Conservation (phyloP, 2,888 invertebrate species). For the Folsomia manolachei region DNA sequence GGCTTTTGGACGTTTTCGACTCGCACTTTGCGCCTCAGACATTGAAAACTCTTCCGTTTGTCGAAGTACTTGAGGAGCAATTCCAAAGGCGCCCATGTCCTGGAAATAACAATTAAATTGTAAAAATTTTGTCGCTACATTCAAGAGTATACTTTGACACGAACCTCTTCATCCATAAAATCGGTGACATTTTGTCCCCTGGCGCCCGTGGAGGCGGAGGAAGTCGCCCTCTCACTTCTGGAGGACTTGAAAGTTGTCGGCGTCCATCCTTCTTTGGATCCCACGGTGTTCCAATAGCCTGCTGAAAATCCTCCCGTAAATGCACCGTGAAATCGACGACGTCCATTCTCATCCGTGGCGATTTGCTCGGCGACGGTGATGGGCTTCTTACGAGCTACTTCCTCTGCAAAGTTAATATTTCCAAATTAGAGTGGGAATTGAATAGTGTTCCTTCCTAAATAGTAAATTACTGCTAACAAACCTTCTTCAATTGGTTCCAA, state of each 20-base stretch:
- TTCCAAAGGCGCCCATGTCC: constrained; percentile 90
- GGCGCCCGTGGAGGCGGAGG: constrained; percentile 43
- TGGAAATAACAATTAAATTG: constrained; percentile 50
- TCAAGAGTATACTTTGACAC: not conserved
- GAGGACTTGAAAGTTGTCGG: constrained; percentile 90
- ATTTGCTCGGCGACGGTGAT: constrained; percentile 75
- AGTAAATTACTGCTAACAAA: too few species aligned
- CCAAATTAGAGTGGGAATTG: too few species aligned
- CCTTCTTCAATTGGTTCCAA: constrained; percentile 81
- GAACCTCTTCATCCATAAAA: constrained; percentile 92
- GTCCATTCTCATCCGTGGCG: constrained; percentile 83
- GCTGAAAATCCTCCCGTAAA: constrained; percentile 99
- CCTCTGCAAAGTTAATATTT: constrained; percentile 62
- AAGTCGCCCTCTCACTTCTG: constrained; percentile 65
- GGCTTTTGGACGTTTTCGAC: constrained; percentile 52
- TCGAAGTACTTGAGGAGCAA: constrained; percentile 81
- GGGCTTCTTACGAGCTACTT: constrained; percentile 75
- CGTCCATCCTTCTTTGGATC: constrained; percentile 90
- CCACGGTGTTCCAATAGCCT: constrained; percentile 95
- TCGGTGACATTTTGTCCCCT: constrained; percentile 74
- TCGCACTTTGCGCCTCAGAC: constrained; percentile 35
- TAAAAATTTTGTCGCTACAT: not conserved
- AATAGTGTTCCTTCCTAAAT: too few species aligned
- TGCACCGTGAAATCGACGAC: constrained; percentile 93
- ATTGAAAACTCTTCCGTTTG: constrained; percentile 71